Base-by-base conservation (phyloP, 2,888 invertebrate species). In the Patella ulyssiponensis region DNA sequence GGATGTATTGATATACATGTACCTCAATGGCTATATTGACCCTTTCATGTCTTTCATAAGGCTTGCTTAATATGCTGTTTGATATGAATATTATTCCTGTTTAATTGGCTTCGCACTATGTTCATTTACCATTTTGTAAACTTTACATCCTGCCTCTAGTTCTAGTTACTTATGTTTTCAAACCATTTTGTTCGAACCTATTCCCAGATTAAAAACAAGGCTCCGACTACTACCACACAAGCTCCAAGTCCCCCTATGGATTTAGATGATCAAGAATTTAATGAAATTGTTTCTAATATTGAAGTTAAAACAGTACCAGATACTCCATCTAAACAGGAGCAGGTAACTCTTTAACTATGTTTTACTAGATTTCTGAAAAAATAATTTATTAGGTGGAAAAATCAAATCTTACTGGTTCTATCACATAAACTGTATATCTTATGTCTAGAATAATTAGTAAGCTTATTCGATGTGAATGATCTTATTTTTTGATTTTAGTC, bases 81-180 rank as follows among this genome's bases (percentile, higher is more conserved):
- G n/a, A 44, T 44, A 44, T 44, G 44, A 44, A 4, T 5, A 33
- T 33, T 33, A 33, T 33, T 33, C 33, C 4, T 27, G 17, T 27
- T 33, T 72, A 51, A 52, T 17, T 14, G 20, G 20, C 11, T 14
- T 33, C 52, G 4, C 14, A 51, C 20, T 0, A 72, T 52, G 54
- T n/a, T 15, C 14, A 51, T 72, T 72, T 20, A 14, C 11, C n/a
- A 27, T 54, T 73, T 11, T 73, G 20, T 44, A 53, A 1, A 27
- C 27, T 73, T n/a, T 73, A 12, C n/a, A 53, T 17, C 23, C 44
- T 14, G 20, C 64, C 27, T 76, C 69, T 71, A 52, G 52, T 23
- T 72, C n/a, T 53, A n/a, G n/a, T n/a, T n/a, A n/a, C n/a, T 52
- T 44, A 9, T 9, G 44, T 9, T 44, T 44, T 44, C 44, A 9